Conservation (phyloP, 2,888 invertebrate genomes). For the Lottia gigantea region DNA sequence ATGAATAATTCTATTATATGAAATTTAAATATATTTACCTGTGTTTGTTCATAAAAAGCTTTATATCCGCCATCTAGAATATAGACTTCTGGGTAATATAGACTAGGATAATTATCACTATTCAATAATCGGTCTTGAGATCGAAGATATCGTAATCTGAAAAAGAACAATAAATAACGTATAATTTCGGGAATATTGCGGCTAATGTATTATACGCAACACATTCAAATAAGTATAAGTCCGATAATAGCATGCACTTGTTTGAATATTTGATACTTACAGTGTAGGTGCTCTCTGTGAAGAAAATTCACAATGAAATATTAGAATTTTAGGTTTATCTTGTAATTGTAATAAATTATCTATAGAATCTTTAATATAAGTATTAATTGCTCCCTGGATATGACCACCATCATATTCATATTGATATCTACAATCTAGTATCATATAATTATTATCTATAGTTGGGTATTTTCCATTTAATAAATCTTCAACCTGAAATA, state of each 20-base stretch:
- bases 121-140: slow-evolving; percentile 84
- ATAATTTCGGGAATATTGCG: background rate
- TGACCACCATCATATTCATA: slow-evolving; percentile 95
- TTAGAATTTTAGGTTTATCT: slow-evolving; percentile 77
- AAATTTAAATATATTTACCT: slow-evolving; percentile 31
- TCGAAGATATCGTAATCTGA: slow-evolving; percentile 83
- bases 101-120: slow-evolving; percentile 81
- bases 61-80: too few relatives aligned
- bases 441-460: slow-evolving; percentile 76
- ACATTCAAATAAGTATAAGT: too few relatives aligned
- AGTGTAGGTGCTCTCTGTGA: slow-evolving; percentile 93
- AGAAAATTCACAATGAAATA: slow-evolving; percentile 99
- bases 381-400: slow-evolving; percentile 83
- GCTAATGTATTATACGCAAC: too few relatives aligned
- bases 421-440: slow-evolving; percentile 95
- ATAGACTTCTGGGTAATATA: too few relatives aligned
- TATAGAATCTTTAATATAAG: slow-evolving; percentile 84
- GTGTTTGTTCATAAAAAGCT: slow-evolving; percentile 69
- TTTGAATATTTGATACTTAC: slow-evolving; percentile 73
- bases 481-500: slow-evolving; percentile 68
- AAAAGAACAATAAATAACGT: slow-evolving; percentile 37
- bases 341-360: slow-evolving; percentile 27
- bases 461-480: slow-evolving; percentile 78
- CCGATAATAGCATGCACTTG: too few relatives aligned
- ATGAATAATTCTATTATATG: too few relatives aligned